A percentile compares a stretch with the other conserved stretches of the same genome.
Evolutionary conservation across 2,888 invertebrate genomes (phyloP).

Genomic region (Autographa pulchrina): DNA sequence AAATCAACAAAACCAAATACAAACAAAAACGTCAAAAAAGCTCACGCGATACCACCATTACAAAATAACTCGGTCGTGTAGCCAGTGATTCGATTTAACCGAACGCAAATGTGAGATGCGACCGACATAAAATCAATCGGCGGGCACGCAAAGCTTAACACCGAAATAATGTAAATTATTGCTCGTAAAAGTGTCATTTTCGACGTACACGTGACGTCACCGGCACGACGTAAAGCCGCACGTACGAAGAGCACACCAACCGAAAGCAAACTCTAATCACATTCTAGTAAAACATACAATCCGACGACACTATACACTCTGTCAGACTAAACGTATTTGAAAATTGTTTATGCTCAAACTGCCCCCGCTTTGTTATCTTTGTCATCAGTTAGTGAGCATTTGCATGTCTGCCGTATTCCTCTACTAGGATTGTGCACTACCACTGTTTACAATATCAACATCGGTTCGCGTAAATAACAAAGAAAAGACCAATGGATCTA

Average conservation of each 20-base stretch:
- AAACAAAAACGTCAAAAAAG: conserved; percentile 70
- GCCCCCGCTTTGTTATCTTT: conserved; percentile 82
- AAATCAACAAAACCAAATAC: conserved; percentile 70
- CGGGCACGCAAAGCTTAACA: conserved; percentile 87
- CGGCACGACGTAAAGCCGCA: conserved; percentile 62
- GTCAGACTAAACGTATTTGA: conserved; percentile 70
- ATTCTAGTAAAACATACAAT: conserved; percentile 62
- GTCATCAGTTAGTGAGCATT: conserved; percentile 79
- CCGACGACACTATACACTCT: conserved; percentile 41
- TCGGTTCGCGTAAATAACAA: conserved; percentile 57
- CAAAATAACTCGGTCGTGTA: conserved; percentile 85
- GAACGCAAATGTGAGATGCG: conserved; percentile 86
- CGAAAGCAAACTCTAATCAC: conserved; percentile 65
- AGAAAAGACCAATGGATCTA: conserved; percentile 51
- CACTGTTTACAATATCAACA: conserved; percentile 61
- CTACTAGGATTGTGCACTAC: conserved; percentile 56
- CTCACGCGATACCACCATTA: conserved; percentile 86
- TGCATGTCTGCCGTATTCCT: conserved; percentile 73
- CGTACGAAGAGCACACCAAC: conserved; percentile 48
- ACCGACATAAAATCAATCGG: conserved; percentile 89
- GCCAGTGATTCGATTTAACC: conserved; percentile 86
- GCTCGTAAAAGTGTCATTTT: conserved; percentile 89
- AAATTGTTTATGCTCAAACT: conserved; percentile 79
- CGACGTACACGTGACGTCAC: conserved; percentile 87
- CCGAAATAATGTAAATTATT: conserved; percentile 89